Evolutionary conservation across 2,888 invertebrate species (phyloP), one percentile per base, ranked within the genome.

Genomic region (Pelosia muscerda): DNA sequence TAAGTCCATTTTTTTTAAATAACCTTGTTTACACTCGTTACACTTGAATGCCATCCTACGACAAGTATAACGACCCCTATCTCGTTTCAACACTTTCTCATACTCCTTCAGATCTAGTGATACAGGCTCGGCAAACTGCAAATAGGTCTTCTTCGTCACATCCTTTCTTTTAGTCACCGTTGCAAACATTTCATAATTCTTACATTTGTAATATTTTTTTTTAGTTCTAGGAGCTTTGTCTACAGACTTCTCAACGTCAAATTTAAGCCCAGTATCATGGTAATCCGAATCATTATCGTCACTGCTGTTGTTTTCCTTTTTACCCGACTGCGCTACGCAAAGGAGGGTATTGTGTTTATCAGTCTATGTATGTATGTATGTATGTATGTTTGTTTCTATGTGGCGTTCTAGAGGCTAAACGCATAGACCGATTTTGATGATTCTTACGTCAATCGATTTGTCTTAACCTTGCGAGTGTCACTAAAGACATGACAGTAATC

Each of bases 101-200:
- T 73, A 85, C 8, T 84, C 84, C 19, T 64, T 76, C 25, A 82
- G 78, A 23, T 59, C 81, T 0, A 89, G 63, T 26, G 25, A 68
- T 0, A 80, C 76, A 4, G 65, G 67, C 0, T 65, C 68, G 55
- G 78, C 85, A 69, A 77, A 70, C 1, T 68, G 8, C 15, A 28
- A 11, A 0, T 60, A 57, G 23, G 69, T 66, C 15, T 55, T 62
- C 0, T 42, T 22, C 13, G 31, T 63, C 0, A 63, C 9, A 13
- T 57, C 26, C 9, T 58, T 62, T 3, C 63, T 69, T 22, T 63
- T 66, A 0, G 63, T 72, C 0, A 81, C 13, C 0, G 55, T 70
- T 0, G 74, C 76, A 15, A 28, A 42, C 15, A 56, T 53, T 19
- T 61, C 49, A 13, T 78, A 81, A 0, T 22, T 59, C 1, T 31